phyloP scores from a whole-genome alignment of 2,113 vertebrate genomes.

The Oryzias melastigma region DNA sequence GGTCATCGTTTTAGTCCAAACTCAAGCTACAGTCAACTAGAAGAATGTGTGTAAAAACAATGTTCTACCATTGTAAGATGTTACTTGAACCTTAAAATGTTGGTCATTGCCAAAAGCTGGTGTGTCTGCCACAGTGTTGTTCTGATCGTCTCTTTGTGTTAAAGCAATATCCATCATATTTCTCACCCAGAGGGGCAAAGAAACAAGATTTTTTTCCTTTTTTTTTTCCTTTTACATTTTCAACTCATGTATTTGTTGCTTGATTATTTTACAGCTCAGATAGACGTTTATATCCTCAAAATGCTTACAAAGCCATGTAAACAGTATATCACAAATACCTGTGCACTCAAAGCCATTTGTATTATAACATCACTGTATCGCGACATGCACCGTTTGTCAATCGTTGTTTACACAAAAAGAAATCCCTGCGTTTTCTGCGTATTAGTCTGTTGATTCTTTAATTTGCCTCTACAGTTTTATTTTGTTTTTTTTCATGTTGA shows the following conservation, averaged over 20 bases:
- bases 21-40: constrained; percentile 5
- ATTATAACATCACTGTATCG: constrained; percentile 56
- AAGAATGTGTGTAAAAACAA: constrained; percentile 5
- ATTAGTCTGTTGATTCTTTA: constrained; percentile 51
- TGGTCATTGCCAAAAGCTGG: constrained; percentile 57
- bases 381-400: constrained; percentile 54
- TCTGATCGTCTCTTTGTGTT: constrained; percentile 16
- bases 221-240: constrained; percentile 8
- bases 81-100: constrained; percentile 37
- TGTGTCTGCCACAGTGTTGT: constrained; percentile 27
- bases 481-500: constrained; percentile 39
- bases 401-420: constrained; percentile 51
- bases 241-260: constrained; percentile 21
- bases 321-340: constrained; percentile 56
- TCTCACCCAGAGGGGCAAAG: constrained; percentile 12
- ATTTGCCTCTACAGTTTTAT: constrained; percentile 24
- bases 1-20: not conserved
- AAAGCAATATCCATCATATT: constrained; percentile 35
- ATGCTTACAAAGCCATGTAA: constrained; percentile 63
- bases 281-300: constrained; percentile 54
- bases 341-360: constrained; percentile 67
- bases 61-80: constrained; percentile 40
- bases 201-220: constrained; percentile 2
- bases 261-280: constrained; percentile 32
- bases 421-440: constrained; percentile 41